These are phyloP conservation scores for Brenthis daphne DNA, from an alignment of 2,888 invertebrate genomes.

Conservation along the genomic window DNA sequence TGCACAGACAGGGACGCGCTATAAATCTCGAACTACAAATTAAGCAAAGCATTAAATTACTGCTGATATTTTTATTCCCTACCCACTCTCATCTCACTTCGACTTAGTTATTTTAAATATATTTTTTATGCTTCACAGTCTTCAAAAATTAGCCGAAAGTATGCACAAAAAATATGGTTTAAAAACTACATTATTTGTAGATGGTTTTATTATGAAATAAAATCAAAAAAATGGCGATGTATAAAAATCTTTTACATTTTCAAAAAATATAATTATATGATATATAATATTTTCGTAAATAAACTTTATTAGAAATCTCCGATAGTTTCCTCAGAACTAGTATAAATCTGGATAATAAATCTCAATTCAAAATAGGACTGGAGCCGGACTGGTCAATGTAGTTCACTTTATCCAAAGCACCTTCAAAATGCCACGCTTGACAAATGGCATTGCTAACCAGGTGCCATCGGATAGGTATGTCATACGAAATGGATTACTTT, in stretches of 20 bases:
- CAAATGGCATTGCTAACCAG: conserved; percentile 43
- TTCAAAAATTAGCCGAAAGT: too few relatives aligned
- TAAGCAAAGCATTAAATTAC: conserved; percentile 1
- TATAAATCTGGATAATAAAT: conserved; percentile 15
- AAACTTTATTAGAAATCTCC: too few relatives aligned
- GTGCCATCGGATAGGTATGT: conserved; percentile 36
- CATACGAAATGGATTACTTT: conserved; percentile 43
- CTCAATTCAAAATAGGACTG: conserved; percentile 11
- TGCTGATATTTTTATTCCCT: background rate
- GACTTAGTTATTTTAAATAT: too few relatives aligned
- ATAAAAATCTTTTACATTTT: too few relatives aligned
- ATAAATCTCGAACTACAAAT: conserved; percentile 19
- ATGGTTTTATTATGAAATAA: too few relatives aligned
- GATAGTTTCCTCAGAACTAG: background rate
- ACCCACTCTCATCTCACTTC: too few relatives aligned
- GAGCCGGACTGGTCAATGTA: conserved; percentile 26
- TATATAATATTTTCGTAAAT: too few relatives aligned
- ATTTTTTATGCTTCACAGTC: background rate
- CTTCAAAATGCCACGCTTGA: conserved; percentile 40
- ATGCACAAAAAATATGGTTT: too few relatives aligned
- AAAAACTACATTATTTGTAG: too few relatives aligned
- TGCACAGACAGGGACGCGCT: conserved; percentile 4
- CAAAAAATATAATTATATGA: too few relatives aligned
- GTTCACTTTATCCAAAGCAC: conserved; percentile 29
- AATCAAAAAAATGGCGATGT: too few relatives aligned